Base-by-base conservation (phyloP, 2,888 invertebrate species). In the Mystacides longicornis region DNA sequence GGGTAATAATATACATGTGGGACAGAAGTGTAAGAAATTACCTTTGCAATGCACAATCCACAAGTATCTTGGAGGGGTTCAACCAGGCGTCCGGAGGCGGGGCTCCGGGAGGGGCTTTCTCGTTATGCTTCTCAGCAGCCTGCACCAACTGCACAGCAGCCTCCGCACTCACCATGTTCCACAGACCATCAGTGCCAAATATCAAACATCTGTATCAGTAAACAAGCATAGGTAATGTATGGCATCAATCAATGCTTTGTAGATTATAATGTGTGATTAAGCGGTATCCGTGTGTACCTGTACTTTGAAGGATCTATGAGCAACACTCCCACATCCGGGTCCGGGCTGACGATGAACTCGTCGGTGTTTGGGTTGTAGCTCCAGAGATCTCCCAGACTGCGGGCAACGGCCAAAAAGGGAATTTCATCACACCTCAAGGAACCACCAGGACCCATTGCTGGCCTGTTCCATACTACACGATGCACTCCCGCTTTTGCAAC, bases 311-410 rank as follows among this genome's bases (percentile, higher is more conserved):
- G 82, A 70, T 93, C 88, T 63, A 94, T 87, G 60, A 85, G 81
- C 58, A 91, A 75, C 1, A 95, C 93, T 57, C 85, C 83, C 11
- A 96, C 92, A 75, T 99, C 98, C 0, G 98, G 98, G 70, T 93
- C 93, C 0, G 98, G 98, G 23, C 95, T 95, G n/a, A 99, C 97
- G 18, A 96, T 89, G 73, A 94, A 99, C 70, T 90, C 87, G 70
- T 94, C 87, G 64, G 86, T 83, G 56, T 85, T 85, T 1, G 89
- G 88, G 74, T 97, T 96, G 70, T 94, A 97, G 65, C 96, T 96
- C 98, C 98, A 99, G 16, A 99, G 78, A 71, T 98, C 98, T 49
- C 97, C 98, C 48, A 98, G 75, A 33, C 96, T 93, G 64, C 98
- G 81, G 1, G 98, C 97, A 14, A 99, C 96, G 1, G 98, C 97